Base-by-base conservation (phyloP, 2,888 invertebrate genomes). In the Eupithecia exiguata region DNA sequence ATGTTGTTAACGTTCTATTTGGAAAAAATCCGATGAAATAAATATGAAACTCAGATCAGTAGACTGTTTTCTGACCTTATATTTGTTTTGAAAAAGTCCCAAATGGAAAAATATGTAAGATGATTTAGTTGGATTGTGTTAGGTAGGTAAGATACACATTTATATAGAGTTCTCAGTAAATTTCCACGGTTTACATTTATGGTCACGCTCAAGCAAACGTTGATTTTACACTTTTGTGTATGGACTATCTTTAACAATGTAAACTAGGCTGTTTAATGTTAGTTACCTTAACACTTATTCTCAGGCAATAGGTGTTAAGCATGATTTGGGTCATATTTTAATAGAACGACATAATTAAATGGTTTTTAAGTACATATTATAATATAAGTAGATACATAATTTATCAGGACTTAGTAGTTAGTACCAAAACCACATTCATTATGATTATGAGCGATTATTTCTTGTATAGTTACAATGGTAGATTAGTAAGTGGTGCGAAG, bases 401-500 rank as follows among this genome's bases (percentile, higher is more conserved):
- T 6, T 46, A 46, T 46, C 4, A 46, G 12, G n/a, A 6, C 18
- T 46, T n/a, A 43, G 16, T 43, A 16, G 43, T 14, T 14, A 43
- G 16, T 49, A 21, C 10, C 53, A n/a, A 53, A 21, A 58, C 58
- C 58, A 5, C 25, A 5, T 21, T 53, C 12, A 12, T 21, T 53
- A 53, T 53, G 21, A 53, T 53, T 53, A 46, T n/a, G 14, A 46
- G 18, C 7, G 18, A 18, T 21, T 53, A 0, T 53, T 53, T 4
- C 21, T 12, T 62, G 35, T 18, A 7, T 0, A 35, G 10, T 35
- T 35, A 62, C 9, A n/a, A 18, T 35, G 16, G 18, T 10, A 25
- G 14, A 30, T 62, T 62, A 62, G 35, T 62, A 62, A 18, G 18
- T 18, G 35, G 5, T 14, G 77, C 74, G 61, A 74, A 74, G 74